These are phyloP conservation scores for Festucalex cinctus DNA, from an alignment of 2,113 vertebrate species.

Conservation along the genomic window DNA sequence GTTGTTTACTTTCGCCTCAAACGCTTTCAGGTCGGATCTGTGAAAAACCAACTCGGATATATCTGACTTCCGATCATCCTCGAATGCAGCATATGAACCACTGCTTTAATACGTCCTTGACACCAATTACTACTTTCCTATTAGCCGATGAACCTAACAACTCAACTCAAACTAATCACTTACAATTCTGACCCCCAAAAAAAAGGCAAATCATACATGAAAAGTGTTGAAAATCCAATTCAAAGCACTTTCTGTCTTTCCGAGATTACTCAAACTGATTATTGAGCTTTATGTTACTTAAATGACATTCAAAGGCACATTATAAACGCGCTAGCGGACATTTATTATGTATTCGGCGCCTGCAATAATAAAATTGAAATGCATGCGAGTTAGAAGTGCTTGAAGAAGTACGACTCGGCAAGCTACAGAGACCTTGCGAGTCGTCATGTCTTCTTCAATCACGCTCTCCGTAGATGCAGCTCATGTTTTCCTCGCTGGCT, in stretches of 20 bases:
- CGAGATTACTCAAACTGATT: background rate
- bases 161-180: no score
- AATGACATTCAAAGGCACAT: background rate
- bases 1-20: no score
- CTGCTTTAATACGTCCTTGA: background rate
- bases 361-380: background rate
- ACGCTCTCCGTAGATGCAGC: slow-evolving; percentile 48
- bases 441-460: slow-evolving; percentile 27
- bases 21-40: no score
- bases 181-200: no score
- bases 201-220: no score
- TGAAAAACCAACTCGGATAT: no score
- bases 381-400: slow-evolving; percentile 17
- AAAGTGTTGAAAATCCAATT: no score
- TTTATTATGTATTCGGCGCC: background rate
- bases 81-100: background rate
- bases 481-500: slow-evolving; percentile 52
- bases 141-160: no score
- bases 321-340: background rate
- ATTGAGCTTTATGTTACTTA: background rate
- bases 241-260: background rate
- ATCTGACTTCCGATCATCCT: no score
- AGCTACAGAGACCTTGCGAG: slow-evolving; percentile 32
- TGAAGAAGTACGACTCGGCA: slow-evolving; percentile 20
- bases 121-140: background rate